Conservation (phyloP, 1,140 invertebrate species). For the Pseudachorutes palmiensis region DNA sequence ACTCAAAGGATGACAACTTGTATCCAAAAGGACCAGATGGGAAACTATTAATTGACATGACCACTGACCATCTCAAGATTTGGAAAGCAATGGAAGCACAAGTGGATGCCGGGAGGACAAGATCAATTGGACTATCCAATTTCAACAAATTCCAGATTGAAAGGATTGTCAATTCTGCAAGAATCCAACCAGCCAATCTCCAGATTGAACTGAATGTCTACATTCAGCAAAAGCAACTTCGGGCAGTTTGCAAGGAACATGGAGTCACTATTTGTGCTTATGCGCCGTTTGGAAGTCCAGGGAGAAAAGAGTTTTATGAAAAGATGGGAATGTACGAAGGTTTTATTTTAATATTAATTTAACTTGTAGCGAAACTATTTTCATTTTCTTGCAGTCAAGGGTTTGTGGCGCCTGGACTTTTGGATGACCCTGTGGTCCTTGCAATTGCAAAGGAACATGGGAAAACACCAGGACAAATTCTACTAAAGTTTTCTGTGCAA, state of each 20-base stretch:
- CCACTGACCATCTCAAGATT: constrained; percentile 75
- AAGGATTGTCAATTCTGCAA: constrained; percentile 43
- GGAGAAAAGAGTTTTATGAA: constrained; percentile 20
- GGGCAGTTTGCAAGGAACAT: constrained; percentile 42
- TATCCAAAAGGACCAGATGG: no score
- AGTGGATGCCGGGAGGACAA: constrained; percentile 59
- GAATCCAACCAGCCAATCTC: constrained; percentile 41
- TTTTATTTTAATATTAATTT: constrained; percentile 1
- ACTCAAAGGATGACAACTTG: no score
- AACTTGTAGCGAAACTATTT: background rate
- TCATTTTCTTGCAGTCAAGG: background rate
- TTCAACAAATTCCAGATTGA: constrained; percentile 51
- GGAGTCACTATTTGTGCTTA: constrained; percentile 46
- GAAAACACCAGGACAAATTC: constrained; percentile 66
- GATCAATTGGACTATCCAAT: constrained; percentile 51
- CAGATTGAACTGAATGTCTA: constrained; percentile 45
- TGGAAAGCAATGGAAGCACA: constrained; percentile 82
- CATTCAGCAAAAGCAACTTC: constrained; percentile 45
- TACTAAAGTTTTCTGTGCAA: constrained; percentile 66
- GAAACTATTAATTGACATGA: constrained; percentile 40
- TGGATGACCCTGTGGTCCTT: constrained; percentile 58
- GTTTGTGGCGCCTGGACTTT: constrained; percentile 8
- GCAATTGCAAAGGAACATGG: constrained; percentile 58
- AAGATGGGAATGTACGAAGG: background rate
- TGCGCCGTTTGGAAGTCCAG: constrained; percentile 43